Conservation (phyloP, 1,140 invertebrate species). For the Drosophila parvula region DNA sequence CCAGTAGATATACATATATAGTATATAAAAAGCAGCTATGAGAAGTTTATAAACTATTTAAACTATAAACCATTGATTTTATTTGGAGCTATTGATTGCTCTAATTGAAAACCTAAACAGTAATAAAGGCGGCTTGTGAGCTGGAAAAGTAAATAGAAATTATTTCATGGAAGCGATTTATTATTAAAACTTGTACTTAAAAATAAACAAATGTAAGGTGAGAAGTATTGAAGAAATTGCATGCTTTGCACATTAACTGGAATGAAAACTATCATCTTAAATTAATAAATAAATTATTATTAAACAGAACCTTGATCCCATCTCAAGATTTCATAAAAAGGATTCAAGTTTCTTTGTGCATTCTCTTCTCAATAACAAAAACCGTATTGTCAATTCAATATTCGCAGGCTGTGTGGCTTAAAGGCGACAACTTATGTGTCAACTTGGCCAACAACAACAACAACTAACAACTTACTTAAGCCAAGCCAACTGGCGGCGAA, state of each 20-base stretch:
- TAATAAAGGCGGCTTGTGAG: background rate
- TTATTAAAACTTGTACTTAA: too few species aligned
- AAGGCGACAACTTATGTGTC: slow-evolving; percentile 78
- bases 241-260: too few species aligned
- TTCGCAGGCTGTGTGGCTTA: slow-evolving; percentile 45
- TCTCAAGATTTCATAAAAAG: too few species aligned
- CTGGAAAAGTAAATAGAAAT: too few species aligned
- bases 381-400: slow-evolving; percentile 21
- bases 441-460: slow-evolving; percentile 24
- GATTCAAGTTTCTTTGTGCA: background rate
- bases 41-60: slow-evolving; percentile 7
- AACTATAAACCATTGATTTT: slow-evolving; percentile 32
- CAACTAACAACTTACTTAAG: slow-evolving; percentile 74
- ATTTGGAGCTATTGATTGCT: slow-evolving; percentile 18
- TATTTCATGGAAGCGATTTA: too few species aligned
- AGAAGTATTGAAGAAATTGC: too few species aligned
- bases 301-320: too few species aligned
- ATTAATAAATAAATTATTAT: too few species aligned
- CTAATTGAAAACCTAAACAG: background rate
- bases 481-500: slow-evolving; percentile 55
- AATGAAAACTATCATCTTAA: too few species aligned
- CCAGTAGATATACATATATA: slow-evolving; percentile 1
- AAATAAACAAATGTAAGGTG: too few species aligned
- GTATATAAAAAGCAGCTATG: slow-evolving; percentile 30
- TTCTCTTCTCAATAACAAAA: background rate